phyloP scores from a whole-genome alignment of 2,888 invertebrate species.

The Marronus borbonicus region DNA sequence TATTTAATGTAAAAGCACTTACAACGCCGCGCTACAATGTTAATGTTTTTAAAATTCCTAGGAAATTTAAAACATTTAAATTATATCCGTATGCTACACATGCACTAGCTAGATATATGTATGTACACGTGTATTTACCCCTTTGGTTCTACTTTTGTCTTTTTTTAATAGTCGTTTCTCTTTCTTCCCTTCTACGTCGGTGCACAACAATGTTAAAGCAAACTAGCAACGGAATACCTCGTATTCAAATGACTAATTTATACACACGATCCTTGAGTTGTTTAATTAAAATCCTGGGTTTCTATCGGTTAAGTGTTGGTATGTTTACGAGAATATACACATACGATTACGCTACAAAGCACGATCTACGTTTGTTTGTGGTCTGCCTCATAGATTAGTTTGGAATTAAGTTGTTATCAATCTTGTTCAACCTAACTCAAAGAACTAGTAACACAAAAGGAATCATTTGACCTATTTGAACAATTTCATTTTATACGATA shows the following conservation, averaged over 20 bases:
- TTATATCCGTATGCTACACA: conserved; percentile 45
- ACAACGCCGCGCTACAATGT: conserved; percentile 41
- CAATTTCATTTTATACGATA: too few relatives aligned
- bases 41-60: conserved; percentile 51
- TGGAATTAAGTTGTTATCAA: conserved; percentile 59
- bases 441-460: neutral
- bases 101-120: neutral
- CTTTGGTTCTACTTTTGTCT: neutral
- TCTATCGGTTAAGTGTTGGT: conserved; percentile 52
- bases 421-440: conserved; percentile 53
- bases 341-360: conserved; percentile 23
- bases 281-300: conserved; percentile 57
- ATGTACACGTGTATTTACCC: neutral
- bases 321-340: conserved; percentile 45
- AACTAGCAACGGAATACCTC: neutral
- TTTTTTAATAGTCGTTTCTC: neutral
- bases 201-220: neutral
- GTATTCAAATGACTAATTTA: conserved; percentile 56
- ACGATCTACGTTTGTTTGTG: conserved; percentile 55
- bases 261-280: conserved; percentile 55
- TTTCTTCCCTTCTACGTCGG: neutral
- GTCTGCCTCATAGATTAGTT: conserved; percentile 60
- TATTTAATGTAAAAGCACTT: conserved; percentile 39
- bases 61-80: conserved; percentile 49
- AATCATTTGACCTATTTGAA: conserved; percentile 8